Percentiles rank a stretch among this genome's conserved stretches.
phyloP scores from a whole-genome alignment of 2,113 vertebrate species.

The Cebidichthys violaceus region DNA sequence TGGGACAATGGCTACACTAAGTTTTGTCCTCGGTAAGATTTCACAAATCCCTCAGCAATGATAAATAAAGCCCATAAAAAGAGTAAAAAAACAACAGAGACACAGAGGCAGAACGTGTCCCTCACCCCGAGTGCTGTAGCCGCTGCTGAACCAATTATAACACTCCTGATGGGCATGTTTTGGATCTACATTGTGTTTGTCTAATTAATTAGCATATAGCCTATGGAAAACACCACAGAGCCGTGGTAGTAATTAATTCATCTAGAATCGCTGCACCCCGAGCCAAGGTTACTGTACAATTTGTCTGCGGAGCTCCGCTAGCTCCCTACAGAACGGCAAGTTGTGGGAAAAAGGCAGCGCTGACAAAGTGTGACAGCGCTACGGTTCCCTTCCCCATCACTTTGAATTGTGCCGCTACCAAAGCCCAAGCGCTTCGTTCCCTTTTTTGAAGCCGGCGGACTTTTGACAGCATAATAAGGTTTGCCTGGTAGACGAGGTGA shows the following conservation, averaged over 20 bases:
- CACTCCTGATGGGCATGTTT: slow-evolving; percentile 74
- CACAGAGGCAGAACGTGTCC: slow-evolving; percentile 53
- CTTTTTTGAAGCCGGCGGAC: slow-evolving; percentile 34
- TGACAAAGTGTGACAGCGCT: slow-evolving; percentile 51
- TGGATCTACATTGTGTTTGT: slow-evolving; percentile 73
- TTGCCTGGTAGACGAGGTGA: slow-evolving; percentile 56
- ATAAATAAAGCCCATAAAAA: slow-evolving; percentile 50
- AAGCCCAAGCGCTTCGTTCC: slow-evolving; percentile 44
- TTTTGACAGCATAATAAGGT: slow-evolving; percentile 65
- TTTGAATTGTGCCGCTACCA: slow-evolving; percentile 54
- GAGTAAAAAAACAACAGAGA: slow-evolving; percentile 39
- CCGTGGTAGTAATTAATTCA: slow-evolving; percentile 70
- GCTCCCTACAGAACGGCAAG: slow-evolving; percentile 31
- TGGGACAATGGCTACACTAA: slow-evolving; percentile 14
- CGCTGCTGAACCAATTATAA: slow-evolving; percentile 71
- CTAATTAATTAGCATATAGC: slow-evolving; percentile 78
- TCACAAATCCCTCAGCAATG: slow-evolving; percentile 48
- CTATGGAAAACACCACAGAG: slow-evolving; percentile 68
- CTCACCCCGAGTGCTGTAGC: slow-evolving; percentile 37
- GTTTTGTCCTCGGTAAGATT: slow-evolving; percentile 52
- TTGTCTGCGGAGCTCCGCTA: slow-evolving; percentile 31
- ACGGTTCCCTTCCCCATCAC: slow-evolving; percentile 39
- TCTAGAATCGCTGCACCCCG: slow-evolving; percentile 45
- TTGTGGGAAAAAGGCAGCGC: slow-evolving; percentile 37
- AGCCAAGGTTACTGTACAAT: slow-evolving; percentile 69